These are phyloP conservation scores for Perognathus longimembris DNA, from an alignment of 2,113 vertebrate genomes.

Conservation along the genomic window DNA sequence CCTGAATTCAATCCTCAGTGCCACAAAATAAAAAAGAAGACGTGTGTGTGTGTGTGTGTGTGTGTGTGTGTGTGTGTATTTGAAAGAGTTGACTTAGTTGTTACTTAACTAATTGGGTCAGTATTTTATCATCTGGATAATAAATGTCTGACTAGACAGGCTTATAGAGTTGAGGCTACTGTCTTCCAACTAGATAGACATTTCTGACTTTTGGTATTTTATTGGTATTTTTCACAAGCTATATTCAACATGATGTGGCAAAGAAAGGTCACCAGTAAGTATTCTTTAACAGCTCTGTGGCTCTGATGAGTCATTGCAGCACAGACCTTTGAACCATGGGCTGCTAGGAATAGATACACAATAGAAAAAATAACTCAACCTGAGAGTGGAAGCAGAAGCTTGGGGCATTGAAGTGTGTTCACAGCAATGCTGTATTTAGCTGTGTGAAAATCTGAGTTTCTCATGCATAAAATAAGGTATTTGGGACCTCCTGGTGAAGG, in stretches of 20 bases:
- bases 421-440: not conserved
- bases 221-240: not conserved
- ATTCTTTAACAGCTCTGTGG: not conserved
- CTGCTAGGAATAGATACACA: slow-evolving; percentile 31
- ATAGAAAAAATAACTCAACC: not conserved
- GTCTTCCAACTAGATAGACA: not conserved
- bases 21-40: not conserved
- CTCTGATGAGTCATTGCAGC: slow-evolving; percentile 15
- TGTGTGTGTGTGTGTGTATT: not conserved
- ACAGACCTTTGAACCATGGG: not conserved
- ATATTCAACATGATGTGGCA: not conserved
- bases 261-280: not conserved
- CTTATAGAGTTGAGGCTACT: not conserved
- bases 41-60: not conserved
- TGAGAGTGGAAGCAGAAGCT: not conserved
- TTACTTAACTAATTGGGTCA: not conserved
- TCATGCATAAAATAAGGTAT: not conserved
- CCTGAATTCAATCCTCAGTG: not conserved
- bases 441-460: not conserved
- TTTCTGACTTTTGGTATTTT: slow-evolving; percentile 11
- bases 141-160: not conserved
- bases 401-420: not conserved
- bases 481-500: slow-evolving; percentile 19
- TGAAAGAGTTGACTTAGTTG: not conserved
- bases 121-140: not conserved